Conservation (phyloP, 2,888 invertebrate genomes). For the Coremacera marginata region DNA sequence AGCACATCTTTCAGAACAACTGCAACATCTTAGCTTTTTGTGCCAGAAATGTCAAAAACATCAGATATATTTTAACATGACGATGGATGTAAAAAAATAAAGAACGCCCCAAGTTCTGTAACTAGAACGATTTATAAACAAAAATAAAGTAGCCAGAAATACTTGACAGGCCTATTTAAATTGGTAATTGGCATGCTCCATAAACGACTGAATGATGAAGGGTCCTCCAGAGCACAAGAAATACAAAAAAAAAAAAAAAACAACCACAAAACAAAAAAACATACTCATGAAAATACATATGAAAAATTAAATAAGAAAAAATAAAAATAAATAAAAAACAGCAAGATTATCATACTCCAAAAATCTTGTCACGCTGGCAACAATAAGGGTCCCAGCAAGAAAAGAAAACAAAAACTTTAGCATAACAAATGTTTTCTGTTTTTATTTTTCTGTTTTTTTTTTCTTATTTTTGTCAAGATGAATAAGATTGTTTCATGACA, state of each 20-base stretch:
- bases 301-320: background rate
- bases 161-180: slow-evolving; percentile 62
- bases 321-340: background rate
- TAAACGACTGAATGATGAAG: slow-evolving; percentile 32
- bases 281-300: background rate
- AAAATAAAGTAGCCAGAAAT: slow-evolving; percentile 39
- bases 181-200: slow-evolving; percentile 62
- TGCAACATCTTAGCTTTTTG: slow-evolving; percentile 19
- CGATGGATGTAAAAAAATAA: background rate
- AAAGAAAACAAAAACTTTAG: slow-evolving; percentile 3
- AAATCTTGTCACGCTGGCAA: slow-evolving; percentile 62
- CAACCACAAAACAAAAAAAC: background rate
- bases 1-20: background rate
- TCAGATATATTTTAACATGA: background rate
- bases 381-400: slow-evolving; percentile 18
- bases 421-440: background rate
- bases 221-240: background rate
- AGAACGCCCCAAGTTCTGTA: background rate
- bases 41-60: slow-evolving; percentile 25
- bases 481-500: background rate
- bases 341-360: slow-evolving; percentile 53
- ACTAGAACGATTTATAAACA: background rate
- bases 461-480: background rate
- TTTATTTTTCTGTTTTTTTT: background rate
- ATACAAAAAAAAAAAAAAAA: background rate